Percentiles rank a stretch among this genome's conserved stretches.
phyloP scores from a whole-genome alignment of 92 coral and sea anemone species.

The Nematostella vectensis region DNA sequence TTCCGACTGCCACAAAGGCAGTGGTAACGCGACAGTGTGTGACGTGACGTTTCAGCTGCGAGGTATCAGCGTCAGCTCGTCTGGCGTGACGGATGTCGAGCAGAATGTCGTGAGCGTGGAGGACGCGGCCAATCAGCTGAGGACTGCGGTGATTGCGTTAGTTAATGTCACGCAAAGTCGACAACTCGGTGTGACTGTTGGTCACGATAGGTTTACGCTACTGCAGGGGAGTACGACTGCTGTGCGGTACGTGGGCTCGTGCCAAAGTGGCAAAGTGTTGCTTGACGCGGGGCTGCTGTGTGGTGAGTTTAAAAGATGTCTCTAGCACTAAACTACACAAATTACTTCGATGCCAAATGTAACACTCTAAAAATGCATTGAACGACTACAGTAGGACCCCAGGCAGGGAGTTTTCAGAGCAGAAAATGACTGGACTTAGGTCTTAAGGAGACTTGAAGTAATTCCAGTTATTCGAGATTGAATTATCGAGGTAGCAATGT shows the following conservation, averaged over 20 bases:
- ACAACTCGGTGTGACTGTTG: conserved; percentile 8
- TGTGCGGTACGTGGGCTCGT: conserved; percentile 20
- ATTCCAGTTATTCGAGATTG: no score
- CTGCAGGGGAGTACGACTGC: conserved; percentile 32
- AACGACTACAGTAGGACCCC: no score
- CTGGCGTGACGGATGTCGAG: conserved; percentile 14
- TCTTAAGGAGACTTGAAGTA: no score
- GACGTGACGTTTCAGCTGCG: conserved; percentile 25
- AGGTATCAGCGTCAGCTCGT: conserved; percentile 33
- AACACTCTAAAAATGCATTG: no score
- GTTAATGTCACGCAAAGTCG: conserved; percentile 31
- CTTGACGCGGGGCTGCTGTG: conserved; percentile 38
- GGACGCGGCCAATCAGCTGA: conserved; percentile 33
- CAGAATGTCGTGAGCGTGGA: conserved; percentile 38
- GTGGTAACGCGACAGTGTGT: conserved; percentile 21
- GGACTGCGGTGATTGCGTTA: conserved; percentile 25
- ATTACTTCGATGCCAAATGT: no score
- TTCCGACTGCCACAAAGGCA: conserved; percentile 6
- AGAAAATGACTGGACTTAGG: no score
- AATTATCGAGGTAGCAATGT: no score
- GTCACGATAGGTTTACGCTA: conserved; percentile 10
- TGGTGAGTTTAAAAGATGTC: conserved; percentile 51
- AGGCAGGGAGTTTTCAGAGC: no score
- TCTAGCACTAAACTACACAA: no score
- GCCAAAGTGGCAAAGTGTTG: conserved; percentile 37